Conservation (phyloP, 37 sponge, comb jelly and placozoan genomes). For the Mnemiopsis leidyi region DNA sequence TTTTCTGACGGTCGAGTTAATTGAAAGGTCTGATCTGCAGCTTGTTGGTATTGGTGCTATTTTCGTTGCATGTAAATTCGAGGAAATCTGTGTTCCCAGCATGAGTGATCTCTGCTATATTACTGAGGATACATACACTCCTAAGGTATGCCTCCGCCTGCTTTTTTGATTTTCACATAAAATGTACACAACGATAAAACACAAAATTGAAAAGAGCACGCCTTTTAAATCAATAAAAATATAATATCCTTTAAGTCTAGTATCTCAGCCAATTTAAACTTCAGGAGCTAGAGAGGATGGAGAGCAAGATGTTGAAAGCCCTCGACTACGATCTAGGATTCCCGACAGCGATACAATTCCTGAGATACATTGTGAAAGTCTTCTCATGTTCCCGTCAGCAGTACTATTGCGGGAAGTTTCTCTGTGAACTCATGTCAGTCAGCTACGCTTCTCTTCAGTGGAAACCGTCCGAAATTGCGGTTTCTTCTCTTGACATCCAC, state of each 20-base stretch:
- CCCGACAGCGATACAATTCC: conserved; percentile 43
- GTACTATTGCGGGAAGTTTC: conserved; percentile 39
- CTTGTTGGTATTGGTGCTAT: conserved; percentile 42
- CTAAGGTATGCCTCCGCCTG: conserved; percentile 7
- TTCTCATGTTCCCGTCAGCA: conserved; percentile 34
- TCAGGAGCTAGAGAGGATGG: conserved; percentile 39
- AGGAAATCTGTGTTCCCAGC: conserved; percentile 50
- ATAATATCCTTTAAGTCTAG: too few species aligned
- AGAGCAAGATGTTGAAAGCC: conserved; percentile 4
- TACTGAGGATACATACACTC: conserved; percentile 65
- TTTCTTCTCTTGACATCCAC: conserved; percentile 27
- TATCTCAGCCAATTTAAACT: too few species aligned
- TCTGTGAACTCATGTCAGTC: conserved; percentile 27
- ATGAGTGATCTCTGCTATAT: conserved; percentile 64
- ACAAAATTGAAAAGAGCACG: too few species aligned
- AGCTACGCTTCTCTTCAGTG: conserved; percentile 12
- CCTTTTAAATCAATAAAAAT: too few species aligned
- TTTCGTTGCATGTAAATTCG: conserved; percentile 26
- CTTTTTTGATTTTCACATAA: too few species aligned
- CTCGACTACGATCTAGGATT: conserved; percentile 44
- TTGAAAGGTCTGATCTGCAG: conserved; percentile 11
- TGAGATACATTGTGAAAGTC: conserved; percentile 24
- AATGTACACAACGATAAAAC: too few species aligned
- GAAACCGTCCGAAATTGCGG: conserved; percentile 34
- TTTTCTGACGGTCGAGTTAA: not conserved